These are phyloP conservation scores for Drosophila setifemur DNA, from an alignment of 1,140 invertebrate genomes.

Conservation along the genomic window DNA sequence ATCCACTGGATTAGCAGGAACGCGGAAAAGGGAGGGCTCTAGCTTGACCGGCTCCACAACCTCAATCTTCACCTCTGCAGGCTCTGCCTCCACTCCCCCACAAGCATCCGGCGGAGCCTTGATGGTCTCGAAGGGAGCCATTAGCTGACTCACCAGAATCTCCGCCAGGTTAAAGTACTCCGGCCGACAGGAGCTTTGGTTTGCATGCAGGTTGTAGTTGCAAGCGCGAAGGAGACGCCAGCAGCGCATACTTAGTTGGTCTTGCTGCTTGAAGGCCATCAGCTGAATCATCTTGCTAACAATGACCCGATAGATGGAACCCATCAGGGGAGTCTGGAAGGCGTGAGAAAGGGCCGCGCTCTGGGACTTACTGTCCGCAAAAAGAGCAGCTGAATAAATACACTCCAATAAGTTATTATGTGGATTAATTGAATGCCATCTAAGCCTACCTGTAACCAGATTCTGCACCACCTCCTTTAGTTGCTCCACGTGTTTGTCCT, in stretches of 20 bases:
- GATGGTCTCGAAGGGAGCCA: slow-evolving; percentile 74
- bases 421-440: not conserved
- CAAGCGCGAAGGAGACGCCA: slow-evolving; percentile 69
- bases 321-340: slow-evolving; percentile 68
- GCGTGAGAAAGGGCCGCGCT: slow-evolving; percentile 45
- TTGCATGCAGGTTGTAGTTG: slow-evolving; percentile 57
- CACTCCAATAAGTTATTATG: not conserved
- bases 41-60: slow-evolving; percentile 30
- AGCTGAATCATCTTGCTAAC: slow-evolving; percentile 68
- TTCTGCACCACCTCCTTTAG: slow-evolving; percentile 63
- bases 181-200: slow-evolving; percentile 53
- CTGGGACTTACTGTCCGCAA: slow-evolving; percentile 51
- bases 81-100: not conserved
- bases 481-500: slow-evolving; percentile 61
- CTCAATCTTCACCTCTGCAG: slow-evolving; percentile 51
- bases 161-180: slow-evolving; percentile 78
- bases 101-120: slow-evolving; percentile 30
- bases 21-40: slow-evolving; percentile 36
- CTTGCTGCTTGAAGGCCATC: slow-evolving; percentile 71
- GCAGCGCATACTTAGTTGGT: slow-evolving; percentile 59
- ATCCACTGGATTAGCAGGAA: slow-evolving; percentile 3
- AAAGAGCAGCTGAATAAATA: slow-evolving; percentile 41
- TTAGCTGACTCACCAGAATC: slow-evolving; percentile 70
- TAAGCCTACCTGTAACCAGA: slow-evolving; percentile 53
- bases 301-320: slow-evolving; percentile 62